Base-by-base conservation (phyloP, 2,113 vertebrate genomes). In the Nyctibius bracteatus region DNA sequence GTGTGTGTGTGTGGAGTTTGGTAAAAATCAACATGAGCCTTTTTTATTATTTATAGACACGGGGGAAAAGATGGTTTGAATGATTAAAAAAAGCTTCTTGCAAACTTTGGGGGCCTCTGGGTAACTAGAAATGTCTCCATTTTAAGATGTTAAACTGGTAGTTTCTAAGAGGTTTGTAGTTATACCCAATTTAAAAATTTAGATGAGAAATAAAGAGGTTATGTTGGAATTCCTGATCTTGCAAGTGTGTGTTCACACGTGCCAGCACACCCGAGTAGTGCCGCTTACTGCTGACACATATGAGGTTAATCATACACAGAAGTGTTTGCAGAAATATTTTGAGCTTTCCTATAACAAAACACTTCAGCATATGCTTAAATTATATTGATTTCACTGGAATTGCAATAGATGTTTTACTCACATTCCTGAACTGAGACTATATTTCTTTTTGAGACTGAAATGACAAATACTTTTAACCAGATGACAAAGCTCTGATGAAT, bases 211-310 rank as follows among this genome's bases (percentile, higher is more conserved):
- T 39, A 49, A 67, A 46, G n/a, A 52, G 78, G 43, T 43, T 25
- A 9, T 6, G 7, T 24, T 68, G 62, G n/a, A 68, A 73, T n/a
- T 52, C 44, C 46, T 72, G 25, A 71, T 62, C 61, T 49, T 63
- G 8, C 31, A n/a, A 41, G 3, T 16, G 5, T 14, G 25, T 28
- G 47, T 18, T 70, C 65, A 10, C 15, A 2, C 5, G 18, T 61
- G 52, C 14, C 52, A 10, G 20, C 11, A 30, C 41, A 39, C 18
- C 33, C 0, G 0, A 52, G n/a, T 8, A 39, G 1, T 52, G 24
- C 46, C 35, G 6, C 18, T 33, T 2, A 23, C 28, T 41, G 17
- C 51, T 73, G n/a, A 31, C 37, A 18, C 6, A 10, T 1, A 1
- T 16, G 28, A 82, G 61, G 18, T 19, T 35, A 44, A 83, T 49